These are phyloP conservation scores for Cossypha heuglini DNA, from an alignment of 2,797 vertebrate genomes.

Conservation along the genomic window DNA sequence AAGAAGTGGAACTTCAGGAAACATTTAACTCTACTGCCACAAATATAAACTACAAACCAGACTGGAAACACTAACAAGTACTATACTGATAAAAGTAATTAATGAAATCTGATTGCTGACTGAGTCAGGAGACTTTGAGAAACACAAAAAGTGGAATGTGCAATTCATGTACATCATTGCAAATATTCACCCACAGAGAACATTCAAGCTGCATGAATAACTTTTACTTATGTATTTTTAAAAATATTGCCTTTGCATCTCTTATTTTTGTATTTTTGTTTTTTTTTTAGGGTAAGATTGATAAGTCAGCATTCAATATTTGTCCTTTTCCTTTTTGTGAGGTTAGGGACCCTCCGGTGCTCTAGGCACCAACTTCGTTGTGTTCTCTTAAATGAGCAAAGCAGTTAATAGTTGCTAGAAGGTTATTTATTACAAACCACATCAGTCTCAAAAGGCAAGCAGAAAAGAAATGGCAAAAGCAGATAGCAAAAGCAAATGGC, in stretches of 20 bases:
- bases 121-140: not conserved
- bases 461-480: too few relatives aligned
- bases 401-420: too few relatives aligned
- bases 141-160: not conserved
- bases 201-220: not conserved
- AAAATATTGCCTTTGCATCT: not conserved
- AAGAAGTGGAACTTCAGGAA: not conserved
- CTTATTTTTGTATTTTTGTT: not conserved
- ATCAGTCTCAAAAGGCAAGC: too few relatives aligned
- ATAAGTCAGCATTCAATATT: not conserved
- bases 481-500: too few relatives aligned
- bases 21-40: not conserved
- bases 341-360: too few relatives aligned
- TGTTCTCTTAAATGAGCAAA: too few relatives aligned
- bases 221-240: not conserved
- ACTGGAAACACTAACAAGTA: not conserved
- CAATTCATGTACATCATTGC: accelerated
- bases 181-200: not conserved
- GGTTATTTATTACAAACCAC: too few relatives aligned
- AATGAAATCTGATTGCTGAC: not conserved
- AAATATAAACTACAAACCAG: not conserved
- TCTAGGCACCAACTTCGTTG: too few relatives aligned
- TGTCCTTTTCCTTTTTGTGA: not conserved
- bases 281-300: not conserved
- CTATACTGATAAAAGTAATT: not conserved